Evolutionary conservation across 2,113 vertebrate species (phyloP).

Genomic region (Empidonax alnorum): DNA sequence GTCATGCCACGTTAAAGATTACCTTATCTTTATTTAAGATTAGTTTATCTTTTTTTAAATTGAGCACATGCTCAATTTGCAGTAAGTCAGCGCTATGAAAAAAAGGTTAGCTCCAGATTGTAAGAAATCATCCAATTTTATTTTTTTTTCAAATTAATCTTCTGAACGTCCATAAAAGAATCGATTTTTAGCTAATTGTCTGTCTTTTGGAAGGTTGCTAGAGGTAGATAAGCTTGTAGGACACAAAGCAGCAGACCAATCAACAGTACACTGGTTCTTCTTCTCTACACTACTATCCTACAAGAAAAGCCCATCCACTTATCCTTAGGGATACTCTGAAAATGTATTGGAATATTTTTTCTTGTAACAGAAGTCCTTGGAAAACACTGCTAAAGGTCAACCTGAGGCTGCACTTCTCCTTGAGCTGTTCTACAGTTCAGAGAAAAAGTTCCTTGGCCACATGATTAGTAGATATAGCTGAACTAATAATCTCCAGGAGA

Average conservation of each 20-base stretch:
- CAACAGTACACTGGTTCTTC: accelerated
- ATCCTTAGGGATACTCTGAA: not conserved
- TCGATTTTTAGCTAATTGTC: not conserved
- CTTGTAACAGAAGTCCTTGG: not conserved
- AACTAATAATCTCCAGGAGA: not conserved
- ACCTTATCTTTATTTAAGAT: not conserved
- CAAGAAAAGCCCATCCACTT: not conserved
- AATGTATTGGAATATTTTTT: not conserved
- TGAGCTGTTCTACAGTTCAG: not conserved
- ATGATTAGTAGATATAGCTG: not conserved
- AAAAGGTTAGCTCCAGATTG: not conserved
- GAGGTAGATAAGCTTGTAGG: not conserved
- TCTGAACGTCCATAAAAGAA: not conserved
- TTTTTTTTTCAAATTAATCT: not conserved
- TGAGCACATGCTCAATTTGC: not conserved
- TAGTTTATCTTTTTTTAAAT: not conserved
- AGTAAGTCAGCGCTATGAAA: not conserved
- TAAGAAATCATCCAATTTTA: not conserved
- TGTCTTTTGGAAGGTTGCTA: not conserved
- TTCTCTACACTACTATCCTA: not conserved
- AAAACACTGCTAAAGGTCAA: not conserved
- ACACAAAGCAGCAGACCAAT: not conserved
- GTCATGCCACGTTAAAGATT: not conserved
- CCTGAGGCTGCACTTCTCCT: not conserved
- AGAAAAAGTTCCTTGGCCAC: not conserved